phyloP scores from a whole-genome alignment of 2,113 vertebrate species.

The Climacteris rufus region DNA sequence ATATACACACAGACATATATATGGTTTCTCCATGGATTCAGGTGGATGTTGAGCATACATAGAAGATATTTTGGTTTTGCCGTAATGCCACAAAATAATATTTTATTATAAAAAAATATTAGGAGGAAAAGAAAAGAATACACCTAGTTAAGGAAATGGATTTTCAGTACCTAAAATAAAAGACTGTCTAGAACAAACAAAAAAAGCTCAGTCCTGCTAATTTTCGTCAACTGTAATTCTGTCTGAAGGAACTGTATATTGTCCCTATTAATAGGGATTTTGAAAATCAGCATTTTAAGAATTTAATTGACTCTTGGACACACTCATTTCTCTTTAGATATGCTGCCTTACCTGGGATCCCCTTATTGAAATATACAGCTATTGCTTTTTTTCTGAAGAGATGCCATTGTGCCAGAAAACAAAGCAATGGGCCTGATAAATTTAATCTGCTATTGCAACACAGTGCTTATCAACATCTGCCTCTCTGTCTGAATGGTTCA shows the following conservation, averaged over 20 bases:
- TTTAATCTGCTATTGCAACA: not conserved
- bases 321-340: not conserved
- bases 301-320: not conserved
- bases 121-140: not conserved
- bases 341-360: not conserved
- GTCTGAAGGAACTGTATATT: not conserved
- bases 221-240: not conserved
- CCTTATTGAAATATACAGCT: not conserved
- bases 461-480: not conserved
- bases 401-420: not conserved
- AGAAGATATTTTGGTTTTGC: not conserved
- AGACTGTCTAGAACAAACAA: not conserved
- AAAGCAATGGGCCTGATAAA: not conserved
- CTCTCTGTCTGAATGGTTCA: not conserved
- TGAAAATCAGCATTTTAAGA: not conserved
- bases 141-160: not conserved
- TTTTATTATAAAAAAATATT: not conserved
- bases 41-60: not conserved
- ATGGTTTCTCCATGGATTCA: not conserved
- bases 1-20: not conserved
- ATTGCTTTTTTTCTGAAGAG: not conserved
- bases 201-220: not conserved
- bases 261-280: not conserved
- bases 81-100: not conserved
- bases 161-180: not conserved